These are phyloP conservation scores for Trochalopteron elliotii DNA, from an alignment of 2,113 vertebrate genomes.

Conservation along the genomic window DNA sequence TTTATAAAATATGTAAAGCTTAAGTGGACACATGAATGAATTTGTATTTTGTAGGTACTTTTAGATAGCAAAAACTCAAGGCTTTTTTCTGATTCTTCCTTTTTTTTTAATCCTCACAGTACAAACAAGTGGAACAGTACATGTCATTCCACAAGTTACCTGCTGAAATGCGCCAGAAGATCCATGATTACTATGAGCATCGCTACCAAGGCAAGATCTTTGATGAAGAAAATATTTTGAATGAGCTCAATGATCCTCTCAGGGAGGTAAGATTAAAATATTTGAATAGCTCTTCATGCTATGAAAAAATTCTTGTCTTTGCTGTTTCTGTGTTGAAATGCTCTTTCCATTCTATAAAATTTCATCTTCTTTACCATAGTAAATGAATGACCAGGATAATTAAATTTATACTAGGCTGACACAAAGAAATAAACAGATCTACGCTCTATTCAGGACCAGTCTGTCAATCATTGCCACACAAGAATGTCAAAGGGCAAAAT, in stretches of 20 bases:
- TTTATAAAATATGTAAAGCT: neutral
- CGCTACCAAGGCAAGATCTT: constrained; percentile 99
- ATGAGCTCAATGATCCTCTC: constrained; percentile 96
- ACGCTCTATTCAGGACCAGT: neutral
- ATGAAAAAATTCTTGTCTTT: neutral
- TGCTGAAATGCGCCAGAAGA: constrained; percentile 98
- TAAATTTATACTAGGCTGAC: neutral
- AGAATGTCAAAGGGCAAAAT: neutral
- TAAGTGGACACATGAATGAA: neutral
- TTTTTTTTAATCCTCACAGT: constrained; percentile 76
- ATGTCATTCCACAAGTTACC: constrained; percentile 99
- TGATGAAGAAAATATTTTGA: constrained; percentile 97
- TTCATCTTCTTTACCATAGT: neutral
- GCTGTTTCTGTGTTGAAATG: neutral
- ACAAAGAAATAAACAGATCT: neutral
- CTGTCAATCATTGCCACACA: neutral
- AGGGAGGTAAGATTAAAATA: constrained; percentile 85
- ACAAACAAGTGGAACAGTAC: constrained; percentile 99
- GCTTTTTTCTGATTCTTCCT: neutral
- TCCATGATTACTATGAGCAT: constrained; percentile 98
- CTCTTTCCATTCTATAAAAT: neutral
- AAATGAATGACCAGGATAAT: neutral
- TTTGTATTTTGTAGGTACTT: neutral
- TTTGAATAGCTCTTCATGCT: neutral
- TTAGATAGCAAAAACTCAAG: neutral